A percentile compares a stretch with the other conserved stretches of the same genome.
phyloP scores from a whole-genome alignment of 2,113 vertebrate genomes.

The Campylorhamphus procurvoides region DNA sequence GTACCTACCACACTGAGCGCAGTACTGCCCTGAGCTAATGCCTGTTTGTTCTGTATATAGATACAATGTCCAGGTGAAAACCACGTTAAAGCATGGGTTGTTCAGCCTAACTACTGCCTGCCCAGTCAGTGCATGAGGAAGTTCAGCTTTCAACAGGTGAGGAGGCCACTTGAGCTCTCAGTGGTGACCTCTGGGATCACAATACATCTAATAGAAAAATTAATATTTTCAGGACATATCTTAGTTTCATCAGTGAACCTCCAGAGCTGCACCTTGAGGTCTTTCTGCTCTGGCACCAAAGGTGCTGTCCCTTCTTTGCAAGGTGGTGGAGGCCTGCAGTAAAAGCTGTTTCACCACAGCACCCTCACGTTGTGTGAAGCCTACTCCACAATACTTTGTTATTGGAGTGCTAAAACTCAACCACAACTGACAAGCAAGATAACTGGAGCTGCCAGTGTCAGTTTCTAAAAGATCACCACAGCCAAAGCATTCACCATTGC shows the following conservation, averaged over 20 bases:
- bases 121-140: not conserved
- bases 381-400: not conserved
- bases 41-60: not conserved
- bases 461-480: not conserved
- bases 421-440: not conserved
- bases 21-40: not conserved
- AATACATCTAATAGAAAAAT: not conserved
- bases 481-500: not conserved
- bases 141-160: not conserved
- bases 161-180: not conserved
- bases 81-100: not conserved
- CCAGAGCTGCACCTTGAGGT: not conserved
- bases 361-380: fast-evolving
- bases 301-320: not conserved
- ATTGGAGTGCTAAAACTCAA: not conserved
- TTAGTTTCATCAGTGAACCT: not conserved
- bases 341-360: not conserved
- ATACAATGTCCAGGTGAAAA: not conserved
- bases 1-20: not conserved
- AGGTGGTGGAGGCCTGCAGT: not conserved
- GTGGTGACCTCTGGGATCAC: not conserved
- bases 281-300: not conserved
- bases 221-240: not conserved
- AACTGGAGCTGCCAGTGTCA: not conserved
- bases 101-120: not conserved